Evolutionary conservation across 2,113 vertebrate genomes (phyloP), one percentile per base, ranked within the genome.

Genomic region (Rattus rattus): DNA sequence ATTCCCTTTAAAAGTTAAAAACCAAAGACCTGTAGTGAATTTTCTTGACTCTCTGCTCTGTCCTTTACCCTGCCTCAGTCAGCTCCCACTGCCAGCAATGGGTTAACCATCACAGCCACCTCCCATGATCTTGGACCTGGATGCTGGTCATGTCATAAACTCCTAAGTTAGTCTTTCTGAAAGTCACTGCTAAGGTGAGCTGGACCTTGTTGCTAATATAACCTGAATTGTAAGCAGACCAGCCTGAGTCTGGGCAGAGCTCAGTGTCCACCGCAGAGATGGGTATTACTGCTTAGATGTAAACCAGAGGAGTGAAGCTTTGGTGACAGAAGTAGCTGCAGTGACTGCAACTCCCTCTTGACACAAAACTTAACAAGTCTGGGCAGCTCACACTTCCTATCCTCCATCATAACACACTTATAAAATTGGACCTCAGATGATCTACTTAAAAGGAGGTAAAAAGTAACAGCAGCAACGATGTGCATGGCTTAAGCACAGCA

Each of bases 381-480:
- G 54, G 47, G 91, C 88, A 94, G 83, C 92, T 93, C 95, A 43
- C 90, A 95, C 87, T 73, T 63, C 19, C 70, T 67, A 12, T 6
- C 94, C 56, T 92, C 88, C 59, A 94, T 33, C 54, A 93, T 28
- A 85, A 95, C n/a, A 94, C 80, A 90, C 6, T 86, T 52, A 28
- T 43, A 75, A 94, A 94, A 63, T 86, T 93, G 96, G 96, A 96
- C 94, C 91, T 95, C 2, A 2, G 88, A 0, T 95, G 98, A 76
- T 36, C 79, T 87, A 97, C 59, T 9, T 0, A 59, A 33, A 93
- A 95, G 69, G 97, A 97, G 97, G 97, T 97, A 97, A 98, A 95
- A 90, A 94, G 97, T 97, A 96, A 93, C 92, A 95, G 92, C 96
- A 98, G 98, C 98, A 98, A 97, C 89, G 90, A 59, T 90, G 86